A percentile compares a stretch with the other conserved stretches of the same genome.
phyloP scores from a whole-genome alignment of 2,113 vertebrate genomes.

The Peromyscus maniculatus region DNA sequence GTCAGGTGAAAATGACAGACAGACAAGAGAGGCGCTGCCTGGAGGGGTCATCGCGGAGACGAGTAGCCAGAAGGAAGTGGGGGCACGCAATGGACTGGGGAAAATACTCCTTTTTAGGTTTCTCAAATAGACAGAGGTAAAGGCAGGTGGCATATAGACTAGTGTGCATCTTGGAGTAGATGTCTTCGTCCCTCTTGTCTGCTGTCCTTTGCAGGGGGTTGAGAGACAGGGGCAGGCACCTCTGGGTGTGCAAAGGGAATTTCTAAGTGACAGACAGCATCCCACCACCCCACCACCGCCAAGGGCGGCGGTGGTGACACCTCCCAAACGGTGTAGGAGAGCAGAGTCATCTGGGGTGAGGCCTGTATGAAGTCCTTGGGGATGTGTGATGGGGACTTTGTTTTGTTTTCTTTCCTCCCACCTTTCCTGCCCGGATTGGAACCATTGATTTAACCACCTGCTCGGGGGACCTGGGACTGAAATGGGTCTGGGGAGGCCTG shows the following conservation, averaged over 20 bases:
- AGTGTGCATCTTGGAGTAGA: neutral
- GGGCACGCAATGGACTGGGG: neutral
- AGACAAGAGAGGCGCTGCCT: conserved; percentile 76
- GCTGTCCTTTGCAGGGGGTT: neutral
- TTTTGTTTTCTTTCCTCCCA: neutral
- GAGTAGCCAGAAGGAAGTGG: conserved; percentile 54
- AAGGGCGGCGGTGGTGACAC: conserved; percentile 18
- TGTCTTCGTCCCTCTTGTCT: neutral
- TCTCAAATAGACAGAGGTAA: neutral
- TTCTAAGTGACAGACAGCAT: conserved; percentile 38
- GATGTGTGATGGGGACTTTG: neutral
- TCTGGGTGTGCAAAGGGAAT: conserved; percentile 40
- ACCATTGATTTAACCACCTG: neutral
- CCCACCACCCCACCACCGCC: neutral
- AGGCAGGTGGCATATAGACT: neutral
- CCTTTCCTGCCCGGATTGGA: neutral
- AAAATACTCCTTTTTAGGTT: conserved; percentile 63
- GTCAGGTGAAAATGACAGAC: conserved; percentile 77
- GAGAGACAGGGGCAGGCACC: neutral
- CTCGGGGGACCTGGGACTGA: neutral
- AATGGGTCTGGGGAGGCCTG: neutral
- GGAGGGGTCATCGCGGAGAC: conserved; percentile 43
- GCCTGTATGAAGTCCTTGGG: conserved; percentile 66
- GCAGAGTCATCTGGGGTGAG: conserved; percentile 77
- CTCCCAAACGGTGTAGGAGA: conserved; percentile 26